phyloP scores from a whole-genome alignment of 35 echinoderm and acorn worm genomes.

The Heliocidaris erythrogramma region DNA sequence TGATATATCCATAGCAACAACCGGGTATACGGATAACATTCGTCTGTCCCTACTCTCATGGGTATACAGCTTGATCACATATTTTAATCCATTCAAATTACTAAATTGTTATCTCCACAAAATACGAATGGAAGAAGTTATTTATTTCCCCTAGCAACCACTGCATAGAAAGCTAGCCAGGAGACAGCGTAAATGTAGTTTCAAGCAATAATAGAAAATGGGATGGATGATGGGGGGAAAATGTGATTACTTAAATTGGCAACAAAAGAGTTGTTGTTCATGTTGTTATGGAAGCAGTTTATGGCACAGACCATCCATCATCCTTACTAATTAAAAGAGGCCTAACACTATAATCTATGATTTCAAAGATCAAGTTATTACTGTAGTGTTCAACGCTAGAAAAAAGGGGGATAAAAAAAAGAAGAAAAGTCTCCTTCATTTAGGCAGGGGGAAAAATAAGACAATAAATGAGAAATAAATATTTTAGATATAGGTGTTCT shows the following conservation, averaged over 20 bases:
- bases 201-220: background rate
- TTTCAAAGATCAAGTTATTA: background rate
- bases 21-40: background rate
- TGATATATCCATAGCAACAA: background rate
- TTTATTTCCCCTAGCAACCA: background rate
- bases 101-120: background rate
- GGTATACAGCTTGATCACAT: background rate
- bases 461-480: background rate
- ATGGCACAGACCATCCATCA: background rate
- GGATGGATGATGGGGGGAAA: background rate
- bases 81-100: background rate
- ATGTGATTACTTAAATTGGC: constrained; percentile 1
- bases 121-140: background rate
- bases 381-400: background rate
- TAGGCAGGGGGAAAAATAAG: no score
- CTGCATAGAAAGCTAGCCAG: background rate
- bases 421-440: background rate
- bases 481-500: no score
- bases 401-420: no score
- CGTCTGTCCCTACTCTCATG: background rate
- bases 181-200: background rate
- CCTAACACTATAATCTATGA: background rate
- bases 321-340: background rate
- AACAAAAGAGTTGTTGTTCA: background rate
- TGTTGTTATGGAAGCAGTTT: background rate